These are phyloP conservation scores for Nephrotoma guestfalica DNA, from an alignment of 2,888 invertebrate genomes.

Conservation along the genomic window DNA sequence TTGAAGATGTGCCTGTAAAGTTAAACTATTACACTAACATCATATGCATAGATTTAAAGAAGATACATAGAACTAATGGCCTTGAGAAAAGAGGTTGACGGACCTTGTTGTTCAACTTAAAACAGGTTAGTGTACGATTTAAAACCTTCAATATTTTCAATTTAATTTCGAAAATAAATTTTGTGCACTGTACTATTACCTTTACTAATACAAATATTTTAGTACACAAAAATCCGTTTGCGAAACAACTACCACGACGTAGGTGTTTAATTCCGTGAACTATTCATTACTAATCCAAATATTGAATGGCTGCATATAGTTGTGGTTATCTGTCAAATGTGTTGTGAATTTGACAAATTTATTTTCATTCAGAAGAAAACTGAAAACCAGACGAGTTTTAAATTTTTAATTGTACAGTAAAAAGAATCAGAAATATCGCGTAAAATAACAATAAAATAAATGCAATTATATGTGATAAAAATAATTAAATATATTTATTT, in stretches of 20 bases:
- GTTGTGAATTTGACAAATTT: background rate
- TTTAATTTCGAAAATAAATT: background rate
- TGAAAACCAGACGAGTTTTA: background rate
- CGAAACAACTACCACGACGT: background rate
- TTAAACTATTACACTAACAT: too few relatives aligned
- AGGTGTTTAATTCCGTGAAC: background rate
- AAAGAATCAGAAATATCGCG: background rate
- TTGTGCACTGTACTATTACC: background rate
- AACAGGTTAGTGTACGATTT: too few relatives aligned
- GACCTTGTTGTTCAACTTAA: too few relatives aligned
- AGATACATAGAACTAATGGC: too few relatives aligned
- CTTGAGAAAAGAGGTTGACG: too few relatives aligned
- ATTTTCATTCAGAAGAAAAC: background rate
- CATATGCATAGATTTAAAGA: too few relatives aligned
- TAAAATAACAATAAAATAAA: background rate
- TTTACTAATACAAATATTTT: background rate
- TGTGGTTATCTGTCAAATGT: background rate
- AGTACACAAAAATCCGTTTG: background rate
- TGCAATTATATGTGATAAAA: background rate
- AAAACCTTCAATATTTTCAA: too few relatives aligned
- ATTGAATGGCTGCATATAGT: background rate
- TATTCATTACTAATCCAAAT: background rate
- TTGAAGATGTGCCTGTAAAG: too few relatives aligned
- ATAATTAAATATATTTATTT: background rate
- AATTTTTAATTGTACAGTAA: background rate